A percentile compares a stretch with the other conserved stretches of the same genome.
Conservation (phyloP, 2,888 invertebrate species). For the Pteria penguin region DNA sequence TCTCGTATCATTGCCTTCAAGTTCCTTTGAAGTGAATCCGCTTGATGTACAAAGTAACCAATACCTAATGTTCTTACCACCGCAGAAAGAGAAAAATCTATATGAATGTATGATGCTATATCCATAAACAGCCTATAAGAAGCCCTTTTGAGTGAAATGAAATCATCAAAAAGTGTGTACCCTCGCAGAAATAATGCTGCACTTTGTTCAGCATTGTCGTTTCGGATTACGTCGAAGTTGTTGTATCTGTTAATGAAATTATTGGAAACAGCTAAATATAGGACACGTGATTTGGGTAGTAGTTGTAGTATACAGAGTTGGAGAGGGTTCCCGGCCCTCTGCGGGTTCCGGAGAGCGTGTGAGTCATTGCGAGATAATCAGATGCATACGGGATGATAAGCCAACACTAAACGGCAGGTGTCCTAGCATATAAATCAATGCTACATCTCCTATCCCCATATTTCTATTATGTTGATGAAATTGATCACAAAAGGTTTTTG, state of each 20-base stretch:
- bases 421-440: slow-evolving; percentile 47
- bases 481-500: slow-evolving; percentile 42
- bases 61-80: not conserved
- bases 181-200: not conserved
- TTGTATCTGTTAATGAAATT: not conserved
- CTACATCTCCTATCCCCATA: slow-evolving; percentile 25
- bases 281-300: too few relatives aligned
- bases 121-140: not conserved
- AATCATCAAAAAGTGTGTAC: not conserved
- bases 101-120: not conserved
- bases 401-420: slow-evolving; percentile 39
- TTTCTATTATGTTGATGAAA: slow-evolving; percentile 38
- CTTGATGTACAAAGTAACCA: not conserved
- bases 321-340: too few relatives aligned
- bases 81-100: not conserved
- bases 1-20: not conserved
- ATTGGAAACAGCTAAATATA: not conserved
- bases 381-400: slow-evolving; percentile 36
- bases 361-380: slow-evolving; percentile 22
- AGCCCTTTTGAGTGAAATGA: not conserved
- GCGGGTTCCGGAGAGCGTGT: not conserved
- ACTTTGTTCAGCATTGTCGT: not conserved
- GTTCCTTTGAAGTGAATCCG: not conserved
- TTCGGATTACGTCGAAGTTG: not conserved
- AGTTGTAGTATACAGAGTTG: not conserved